Evolutionary conservation across 2,113 vertebrate species (phyloP), one percentile per base, ranked within the genome.

Genomic region (Apaloderma vittatum): DNA sequence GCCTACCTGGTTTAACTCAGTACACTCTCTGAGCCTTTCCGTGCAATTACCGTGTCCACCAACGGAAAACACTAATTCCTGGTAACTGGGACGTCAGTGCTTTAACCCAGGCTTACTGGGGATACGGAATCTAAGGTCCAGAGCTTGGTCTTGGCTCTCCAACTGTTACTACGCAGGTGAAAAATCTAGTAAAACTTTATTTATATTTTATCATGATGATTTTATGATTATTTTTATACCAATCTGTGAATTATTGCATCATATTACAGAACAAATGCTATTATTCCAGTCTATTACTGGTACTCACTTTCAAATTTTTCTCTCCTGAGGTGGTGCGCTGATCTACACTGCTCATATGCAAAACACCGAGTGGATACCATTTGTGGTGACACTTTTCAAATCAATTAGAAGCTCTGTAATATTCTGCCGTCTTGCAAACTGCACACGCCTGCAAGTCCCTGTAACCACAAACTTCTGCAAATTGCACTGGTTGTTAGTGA

Each of bases 391-490:
- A 15, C 30, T 81, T 92, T 43, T 79, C 74, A 49, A 45, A 78
- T 67, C 62, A 82, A 40, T 92, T 92, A 88, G 83, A 82, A 82
- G 48, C 40, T 37, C 40, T 65, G 66, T 27, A 72, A 86, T 73
- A 72, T 52, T 79, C 0, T 0, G 4, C 49, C 81, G 34, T 68
- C 57, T 88, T 37, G 30, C 61, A 87, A 78, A 75, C 32, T 24
- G 48, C 54, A 48, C 20, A 27, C 1, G 6, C 26, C 49, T 77
- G 79, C 15, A 43, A 15, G 15, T 22, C 57, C 57, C 48, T 0
- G 0, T 36, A 72, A 34, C n/a, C 3, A 6, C 18, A 37, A 77
- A 55, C 30, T 68, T 65, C 73, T 75, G 43, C 29, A 78, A 63
- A 85, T 46, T 1, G 1, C 66, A 36, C 9, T 45, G n/a, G 37